These are phyloP conservation scores for Megastigmus dorsalis DNA, from an alignment of 2,888 invertebrate species.

Conservation along the genomic window DNA sequence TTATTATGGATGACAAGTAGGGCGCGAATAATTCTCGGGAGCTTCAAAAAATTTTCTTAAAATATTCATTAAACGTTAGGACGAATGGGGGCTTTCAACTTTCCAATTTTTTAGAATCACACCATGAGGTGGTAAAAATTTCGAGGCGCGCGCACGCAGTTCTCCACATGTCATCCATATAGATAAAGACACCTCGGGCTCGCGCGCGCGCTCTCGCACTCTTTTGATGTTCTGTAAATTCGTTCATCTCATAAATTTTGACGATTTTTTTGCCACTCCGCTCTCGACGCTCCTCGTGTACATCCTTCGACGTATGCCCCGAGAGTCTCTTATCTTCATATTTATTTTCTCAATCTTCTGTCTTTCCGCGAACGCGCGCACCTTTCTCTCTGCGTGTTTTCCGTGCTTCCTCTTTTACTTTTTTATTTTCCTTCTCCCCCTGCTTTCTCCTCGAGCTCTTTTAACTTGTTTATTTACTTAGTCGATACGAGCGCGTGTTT, in stretches of 20 bases:
- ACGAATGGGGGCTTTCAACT: not conserved
- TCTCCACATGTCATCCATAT: conserved; percentile 1
- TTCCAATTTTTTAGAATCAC: too few species aligned
- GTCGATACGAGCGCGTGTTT: conserved; percentile 34
- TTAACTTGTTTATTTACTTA: conserved; percentile 48
- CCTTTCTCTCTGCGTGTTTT: not conserved
- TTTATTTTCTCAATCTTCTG: conserved; percentile 34
- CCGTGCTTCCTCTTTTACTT: not conserved
- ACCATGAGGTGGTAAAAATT: too few species aligned
- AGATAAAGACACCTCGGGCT: conserved; percentile 9
- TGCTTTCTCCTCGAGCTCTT: not conserved
- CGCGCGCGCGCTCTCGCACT: not conserved
- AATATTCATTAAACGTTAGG: not conserved
- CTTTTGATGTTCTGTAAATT: conserved; percentile 40
- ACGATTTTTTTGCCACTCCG: conserved; percentile 12
- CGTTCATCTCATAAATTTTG: conserved; percentile 41
- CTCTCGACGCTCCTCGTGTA: not conserved
- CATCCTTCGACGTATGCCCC: not conserved
- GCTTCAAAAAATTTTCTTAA: not conserved
- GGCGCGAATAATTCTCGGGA: too few species aligned
- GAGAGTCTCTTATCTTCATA: conserved; percentile 16
- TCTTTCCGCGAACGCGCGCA: not conserved
- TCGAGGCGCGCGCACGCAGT: too few species aligned
- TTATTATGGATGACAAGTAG: too few species aligned
- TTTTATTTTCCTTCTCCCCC: not conserved